A percentile compares a stretch with the other conserved stretches of the same genome.
Conservation (phyloP, 2,888 invertebrate genomes). For the Diabrotica balteata region DNA sequence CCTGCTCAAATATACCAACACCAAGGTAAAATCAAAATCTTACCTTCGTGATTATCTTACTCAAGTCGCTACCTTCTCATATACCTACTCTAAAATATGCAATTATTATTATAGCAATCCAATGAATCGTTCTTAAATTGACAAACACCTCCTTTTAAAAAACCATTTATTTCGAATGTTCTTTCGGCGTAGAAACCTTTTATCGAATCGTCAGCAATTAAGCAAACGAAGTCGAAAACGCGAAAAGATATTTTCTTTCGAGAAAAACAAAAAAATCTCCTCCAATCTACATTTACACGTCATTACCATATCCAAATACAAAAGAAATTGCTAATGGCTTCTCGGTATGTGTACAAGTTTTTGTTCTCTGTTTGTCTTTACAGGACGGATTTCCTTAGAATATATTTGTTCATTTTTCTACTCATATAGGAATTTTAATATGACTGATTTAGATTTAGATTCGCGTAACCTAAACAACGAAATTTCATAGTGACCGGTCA, state of each 20-base stretch:
- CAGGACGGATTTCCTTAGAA: background rate
- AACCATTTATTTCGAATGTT: conserved; percentile 11
- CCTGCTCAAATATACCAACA: too few species aligned
- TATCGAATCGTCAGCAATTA: conserved; percentile 25
- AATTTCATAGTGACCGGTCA: too few species aligned
- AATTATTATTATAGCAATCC: background rate
- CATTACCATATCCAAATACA: conserved; percentile 41
- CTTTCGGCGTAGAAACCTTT: conserved; percentile 16
- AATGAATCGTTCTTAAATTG: background rate
- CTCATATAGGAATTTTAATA: background rate
- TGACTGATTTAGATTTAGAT: too few species aligned
- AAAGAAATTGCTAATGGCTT: conserved; percentile 38
- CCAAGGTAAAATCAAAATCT: too few species aligned
- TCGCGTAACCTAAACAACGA: too few species aligned
- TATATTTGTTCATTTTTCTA: background rate
- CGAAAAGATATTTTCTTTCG: conserved; percentile 20
- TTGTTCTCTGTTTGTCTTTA: conserved; percentile 5
- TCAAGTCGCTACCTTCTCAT: too few species aligned
- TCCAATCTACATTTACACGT: conserved; percentile 39
- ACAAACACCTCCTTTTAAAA: conserved; percentile 3
- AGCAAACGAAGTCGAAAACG: conserved; percentile 21
- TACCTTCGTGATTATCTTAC: too few species aligned
- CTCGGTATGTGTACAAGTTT: conserved; percentile 17
- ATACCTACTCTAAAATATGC: too few species aligned
- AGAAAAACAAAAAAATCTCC: conserved; percentile 11